Conservation (phyloP, 23 tunicate genomes). For the Ciona savignyi region DNA sequence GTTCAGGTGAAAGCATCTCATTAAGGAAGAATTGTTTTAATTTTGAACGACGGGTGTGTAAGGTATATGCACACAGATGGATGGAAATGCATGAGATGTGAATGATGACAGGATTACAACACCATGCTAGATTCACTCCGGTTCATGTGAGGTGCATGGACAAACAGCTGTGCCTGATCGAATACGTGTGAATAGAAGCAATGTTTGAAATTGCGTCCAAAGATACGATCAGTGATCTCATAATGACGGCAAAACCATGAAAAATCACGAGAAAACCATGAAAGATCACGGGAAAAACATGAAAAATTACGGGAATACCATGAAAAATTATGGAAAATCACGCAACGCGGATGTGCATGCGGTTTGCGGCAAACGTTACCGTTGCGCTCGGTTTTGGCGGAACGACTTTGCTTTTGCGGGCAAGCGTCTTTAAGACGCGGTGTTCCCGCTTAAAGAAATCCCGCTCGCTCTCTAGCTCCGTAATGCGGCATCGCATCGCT, state of each 20-base stretch:
- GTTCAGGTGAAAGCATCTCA: too few relatives aligned
- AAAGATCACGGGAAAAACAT: too few relatives aligned
- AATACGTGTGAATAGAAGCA: neutral
- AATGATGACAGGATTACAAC: too few relatives aligned
- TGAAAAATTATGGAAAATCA: neutral
- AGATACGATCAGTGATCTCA: too few relatives aligned
- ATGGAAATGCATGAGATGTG: too few relatives aligned
- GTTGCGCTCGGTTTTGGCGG: conserved; percentile 1
- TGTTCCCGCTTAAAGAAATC: conserved; percentile 60
- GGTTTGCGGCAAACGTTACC: conserved; percentile 5
- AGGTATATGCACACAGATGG: too few relatives aligned
- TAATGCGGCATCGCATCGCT: conserved; percentile 21
- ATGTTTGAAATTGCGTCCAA: too few relatives aligned
- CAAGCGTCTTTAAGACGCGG: conserved; percentile 26
- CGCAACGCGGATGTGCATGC: neutral
- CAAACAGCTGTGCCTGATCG: neutral
- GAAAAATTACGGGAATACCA: too few relatives aligned
- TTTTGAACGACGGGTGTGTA: too few relatives aligned
- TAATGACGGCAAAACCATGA: too few relatives aligned
- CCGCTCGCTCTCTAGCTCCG: conserved; percentile 60
- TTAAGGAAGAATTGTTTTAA: too few relatives aligned
- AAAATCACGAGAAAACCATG: too few relatives aligned
- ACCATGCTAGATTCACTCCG: neutral
- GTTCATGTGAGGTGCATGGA: neutral
- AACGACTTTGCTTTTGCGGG: conserved; percentile 17